Evolutionary conservation across 2,888 invertebrate genomes (phyloP), one percentile per base, ranked within the genome.

Genomic region (Gonocerus acuteangulatus): DNA sequence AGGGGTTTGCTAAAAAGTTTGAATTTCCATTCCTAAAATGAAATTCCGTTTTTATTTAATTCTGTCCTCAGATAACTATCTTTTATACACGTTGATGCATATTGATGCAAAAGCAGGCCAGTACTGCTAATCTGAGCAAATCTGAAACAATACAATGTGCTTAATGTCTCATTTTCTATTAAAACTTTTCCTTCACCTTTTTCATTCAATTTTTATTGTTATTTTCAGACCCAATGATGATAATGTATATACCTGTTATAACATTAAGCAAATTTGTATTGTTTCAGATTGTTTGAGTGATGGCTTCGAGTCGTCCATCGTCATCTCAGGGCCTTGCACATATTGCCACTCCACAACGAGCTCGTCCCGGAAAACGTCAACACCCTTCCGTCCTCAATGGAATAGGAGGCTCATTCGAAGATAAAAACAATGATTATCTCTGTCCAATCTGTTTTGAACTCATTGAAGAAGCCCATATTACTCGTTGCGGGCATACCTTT

Each of bases 401-500:
- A n/a, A 78, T 83, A 48, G 81, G 81, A 1, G 81, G 81, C 49
- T 80, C 82, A 1, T 75, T 81, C 1, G 85, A 85, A 68, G 84
- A 85, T 70, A 84, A 84, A 74, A 82, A 81, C 71, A 80, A 80
- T 68, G 83, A 83, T 71, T 71, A 68, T 67, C 75, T 81, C 56
- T 89, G 93, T 72, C 89, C 92, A 0, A 86, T 93, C 57, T 95
- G 95, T 76, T 89, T 92, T 75, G 89, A 91, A 73, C 76, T 89
- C 49, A 89, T 94, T 64, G 86, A 86, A 68, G 92, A 92, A 74
- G 92, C 94, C 0, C 86, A 91, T 74, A 90, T 94, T 71, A 93
- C 93, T 0, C 83, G 86, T 68, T 94, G 95, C 75, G 94, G 94
- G 0, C 94, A 95, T 73, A 92, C 92, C 1, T 95, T 90, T 76